Evolutionary conservation across 2,113 vertebrate genomes (phyloP), one percentile per base, ranked within the genome.

Genomic region (Phaetusa simplex): DNA sequence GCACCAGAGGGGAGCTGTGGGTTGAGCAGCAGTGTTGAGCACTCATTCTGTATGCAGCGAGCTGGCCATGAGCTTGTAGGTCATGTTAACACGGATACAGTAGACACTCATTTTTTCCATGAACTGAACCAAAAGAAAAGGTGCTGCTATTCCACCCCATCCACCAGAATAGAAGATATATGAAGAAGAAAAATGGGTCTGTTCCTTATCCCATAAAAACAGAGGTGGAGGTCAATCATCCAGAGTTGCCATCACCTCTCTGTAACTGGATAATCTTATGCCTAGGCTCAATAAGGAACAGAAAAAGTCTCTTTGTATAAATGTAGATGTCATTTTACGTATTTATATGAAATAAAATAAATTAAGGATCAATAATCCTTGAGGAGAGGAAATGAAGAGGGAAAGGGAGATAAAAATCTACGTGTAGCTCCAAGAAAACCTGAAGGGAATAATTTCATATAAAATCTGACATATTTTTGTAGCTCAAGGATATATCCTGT

Each of bases 301-400:
- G 18, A 42, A 82, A 58, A 67, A 16, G 2, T 32, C 30, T 59
- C 24, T 77, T 47, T 76, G 14, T 56, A 65, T 52, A 81, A 91
- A 81, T 81, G 14, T 2, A 0, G 7, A 29, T 65, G 30, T 22
- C 17, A 66, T 94, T 89, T 91, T 67, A 61, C 21, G 12, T 47
- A 49, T 52, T 65, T 78, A 58, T 40, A 69, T 24, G 6, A 52
- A 86, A 89, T 55, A 14, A 87, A 81, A 61, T 52, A 59, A 89
- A 81, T 53, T 81, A 70, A 61, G 42, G 32, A 78, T 93, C 45
- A 58, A 93, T 93, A 93, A 91, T 89, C 23, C 59, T 73, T 49
- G 34, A 78, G 72, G 5, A 5, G 16, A 91, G 59, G 36, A 83
- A 81, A 77, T 30, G 0, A 77, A 50, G 56, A 64, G 47, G 50